Evolutionary conservation across 1,140 invertebrate genomes (phyloP).

Genomic region (Phenacoccus solenopsis): DNA sequence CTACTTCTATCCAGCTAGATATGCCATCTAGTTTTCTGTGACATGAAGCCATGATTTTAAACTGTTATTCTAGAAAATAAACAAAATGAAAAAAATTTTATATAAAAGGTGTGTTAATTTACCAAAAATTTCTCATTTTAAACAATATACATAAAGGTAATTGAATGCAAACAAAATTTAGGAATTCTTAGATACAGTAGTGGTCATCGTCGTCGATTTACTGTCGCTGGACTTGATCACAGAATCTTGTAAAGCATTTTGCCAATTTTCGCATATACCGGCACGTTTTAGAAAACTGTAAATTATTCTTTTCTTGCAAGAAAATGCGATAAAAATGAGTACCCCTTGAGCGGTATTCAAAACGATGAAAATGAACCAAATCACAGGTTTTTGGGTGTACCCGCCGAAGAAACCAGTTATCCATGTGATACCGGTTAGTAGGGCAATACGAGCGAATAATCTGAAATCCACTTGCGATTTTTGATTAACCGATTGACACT

Average conservation of each 20-base stretch:
- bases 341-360: slow-evolving; percentile 45
- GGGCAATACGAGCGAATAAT: slow-evolving; percentile 44
- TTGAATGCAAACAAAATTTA: too few relatives aligned
- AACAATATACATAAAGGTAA: too few relatives aligned
- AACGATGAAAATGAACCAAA: slow-evolving; percentile 41
- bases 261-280: background rate
- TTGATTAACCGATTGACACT: slow-evolving; percentile 30
- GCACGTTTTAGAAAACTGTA: background rate
- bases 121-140: too few relatives aligned
- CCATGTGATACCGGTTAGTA: slow-evolving; percentile 44
- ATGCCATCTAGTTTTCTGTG: too few relatives aligned
- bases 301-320: slow-evolving; percentile 30
- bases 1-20: too few relatives aligned
- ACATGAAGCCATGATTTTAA: too few relatives aligned
- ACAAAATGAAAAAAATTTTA: too few relatives aligned
- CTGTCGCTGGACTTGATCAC: background rate
- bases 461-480: slow-evolving; percentile 34
- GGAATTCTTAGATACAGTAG: too few relatives aligned
- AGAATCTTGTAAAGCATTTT: background rate
- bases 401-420: slow-evolving; percentile 39
- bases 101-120: too few relatives aligned
- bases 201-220: background rate
- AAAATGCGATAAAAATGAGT: slow-evolving; percentile 45
- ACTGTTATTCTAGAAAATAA: too few relatives aligned
- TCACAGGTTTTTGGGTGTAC: slow-evolving; percentile 32